Base-by-base conservation (phyloP, 1,140 invertebrate genomes). In the Hypsibius dujardini region DNA sequence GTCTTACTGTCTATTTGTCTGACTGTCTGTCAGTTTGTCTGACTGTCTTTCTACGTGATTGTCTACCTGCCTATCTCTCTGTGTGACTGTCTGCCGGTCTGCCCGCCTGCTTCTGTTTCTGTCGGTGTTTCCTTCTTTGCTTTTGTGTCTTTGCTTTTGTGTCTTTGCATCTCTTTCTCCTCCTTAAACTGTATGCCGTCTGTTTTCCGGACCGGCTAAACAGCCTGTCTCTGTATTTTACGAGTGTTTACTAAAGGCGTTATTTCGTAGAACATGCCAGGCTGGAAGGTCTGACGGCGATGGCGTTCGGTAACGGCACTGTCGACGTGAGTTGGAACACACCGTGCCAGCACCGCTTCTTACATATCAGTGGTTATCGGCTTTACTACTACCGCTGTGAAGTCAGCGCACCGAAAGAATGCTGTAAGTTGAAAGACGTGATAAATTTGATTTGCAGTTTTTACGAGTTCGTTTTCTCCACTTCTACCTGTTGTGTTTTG, bases 211-310 rank as follows among this genome's bases (percentile, higher is more conserved):
- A n/a, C 50, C 7, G 50, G n/a, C 7, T 7, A 12, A 56, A 12
- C 50, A n/a, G 50, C 50, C 50, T 56, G n/a, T n/a, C 50, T 56
- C n/a, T 56, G 7, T 12, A n/a, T n/a, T 7, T 7, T 56, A 56
- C 50, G 50, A 7, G n/a, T 56, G 50, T 56, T 12, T 12, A 12
- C n/a, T 7, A 12, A 12, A 12, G 7, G 50, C n/a, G 7, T n/a
- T 56, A 12, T n/a, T 56, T 56, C n/a, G 7, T n/a, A 56, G 50
- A n/a, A 56, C 7, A 7, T 56, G 7, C 50, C 7, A n/a, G n/a
- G n/a, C 50, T 56, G 50, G 50, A 56, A 56, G 50, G 50, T 56
- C 50, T 56, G 50, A 56, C 50, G n/a, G 50, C 50, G 7, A 56
- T 56, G n/a, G 7, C 7, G n/a, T 7, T 7, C n/a, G 7, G 7